Conservation (phyloP, 2,888 invertebrate genomes). For the Eupithecia pulchellata region DNA sequence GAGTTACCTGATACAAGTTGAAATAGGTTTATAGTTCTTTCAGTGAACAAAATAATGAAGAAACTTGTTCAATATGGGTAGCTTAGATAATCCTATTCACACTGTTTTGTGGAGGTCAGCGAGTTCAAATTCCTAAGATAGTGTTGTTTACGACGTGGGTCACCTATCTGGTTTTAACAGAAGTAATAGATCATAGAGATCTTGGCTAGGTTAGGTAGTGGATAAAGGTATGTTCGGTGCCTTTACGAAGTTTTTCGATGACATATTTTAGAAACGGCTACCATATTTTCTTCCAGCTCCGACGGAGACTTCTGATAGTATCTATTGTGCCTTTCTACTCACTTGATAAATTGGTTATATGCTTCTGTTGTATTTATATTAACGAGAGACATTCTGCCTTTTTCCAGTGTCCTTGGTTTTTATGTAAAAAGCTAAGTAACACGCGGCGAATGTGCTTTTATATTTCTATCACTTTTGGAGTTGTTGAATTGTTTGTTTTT, state of each 20-base stretch:
- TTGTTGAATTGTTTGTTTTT: background rate
- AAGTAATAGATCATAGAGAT: background rate
- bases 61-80: background rate
- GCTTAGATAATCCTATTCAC: background rate
- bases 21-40: background rate
- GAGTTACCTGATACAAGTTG: background rate
- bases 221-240: background rate
- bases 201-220: background rate
- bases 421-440: background rate
- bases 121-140: background rate
- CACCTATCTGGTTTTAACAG: background rate
- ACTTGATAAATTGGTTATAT: conserved; percentile 79
- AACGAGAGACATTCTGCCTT: conserved; percentile 79
- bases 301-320: background rate
- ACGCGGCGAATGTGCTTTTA: background rate
- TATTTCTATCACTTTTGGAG: background rate
- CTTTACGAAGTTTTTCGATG: background rate
- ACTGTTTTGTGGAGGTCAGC: conserved; percentile 4
- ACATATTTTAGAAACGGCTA: background rate
- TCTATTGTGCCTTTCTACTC: conserved; percentile 43
- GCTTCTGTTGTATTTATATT: conserved; percentile 79
- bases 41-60: background rate
- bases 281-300: background rate
- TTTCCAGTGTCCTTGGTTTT: background rate
- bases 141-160: background rate